Base-by-base conservation (phyloP, 2,797 vertebrate species). In the Huso huso region DNA sequence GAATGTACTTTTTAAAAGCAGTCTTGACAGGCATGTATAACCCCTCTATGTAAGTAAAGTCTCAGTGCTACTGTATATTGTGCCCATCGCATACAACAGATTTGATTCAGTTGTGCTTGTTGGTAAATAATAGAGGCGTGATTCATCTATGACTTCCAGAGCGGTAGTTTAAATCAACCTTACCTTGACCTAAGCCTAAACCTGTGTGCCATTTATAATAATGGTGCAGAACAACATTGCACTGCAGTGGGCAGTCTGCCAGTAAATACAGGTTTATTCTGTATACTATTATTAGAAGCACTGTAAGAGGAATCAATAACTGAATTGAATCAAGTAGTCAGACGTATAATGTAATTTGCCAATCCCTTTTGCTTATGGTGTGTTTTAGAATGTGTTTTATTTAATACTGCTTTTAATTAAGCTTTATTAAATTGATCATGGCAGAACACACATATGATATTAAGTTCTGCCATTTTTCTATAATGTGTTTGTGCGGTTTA, bases 121-220 rank as follows among this genome's bases (percentile, higher is more conserved):
- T 55, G 9, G 9, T 55, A 3, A 55, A 55, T 55, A 55, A 55
- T 6, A n/a, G 52, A 55, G 9, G 9, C 52, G 2, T 55, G 52
- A 55, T 7, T 55, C 52, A 55, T 55, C 52, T 55, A n/a, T 55
- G 52, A 55, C 52, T 55, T 55, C 52, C 6, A 55, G 9, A 55
- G 52, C 52, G 52, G 52, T 55, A 55, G 52, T 55, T 55, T 55
- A 55, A 55, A 55, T 53, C 52, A 55, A 7, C 52, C 52, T 55
- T 55, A 55, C 52, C 52, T 55, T 55, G 52, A 55, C 52, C 52
- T n/a, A 4, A 10, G 3, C 52, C 52, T 55, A n/a, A 18, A 12
- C 52, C 52, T 53, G 52, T 55, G 52, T 55, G 52, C 52, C 52
- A 55, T 55, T 55, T 55, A 55, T 55, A 55, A 55, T 55, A 55